Evolutionary conservation across 2,113 vertebrate species (phyloP).

Genomic region (Tychaedon coryphoeus): DNA sequence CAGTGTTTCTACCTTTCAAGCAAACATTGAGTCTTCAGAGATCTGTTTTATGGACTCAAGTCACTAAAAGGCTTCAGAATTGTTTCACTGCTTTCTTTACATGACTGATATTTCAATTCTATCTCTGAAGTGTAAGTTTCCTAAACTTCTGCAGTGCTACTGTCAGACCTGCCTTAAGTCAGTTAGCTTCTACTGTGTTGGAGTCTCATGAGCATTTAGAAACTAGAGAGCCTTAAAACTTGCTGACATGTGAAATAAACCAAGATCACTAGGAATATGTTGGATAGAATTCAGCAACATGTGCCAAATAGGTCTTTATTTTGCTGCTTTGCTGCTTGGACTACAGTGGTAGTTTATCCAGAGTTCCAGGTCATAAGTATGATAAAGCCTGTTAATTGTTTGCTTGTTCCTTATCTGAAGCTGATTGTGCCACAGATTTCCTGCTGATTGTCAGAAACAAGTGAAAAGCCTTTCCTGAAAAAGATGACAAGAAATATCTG

Average conservation of each 20-base stretch:
- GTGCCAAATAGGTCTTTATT: neutral
- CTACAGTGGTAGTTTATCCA: neutral
- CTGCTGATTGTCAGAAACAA: neutral
- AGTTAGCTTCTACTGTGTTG: neutral
- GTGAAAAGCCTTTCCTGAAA: neutral
- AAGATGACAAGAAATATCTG: neutral
- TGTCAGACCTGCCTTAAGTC: neutral
- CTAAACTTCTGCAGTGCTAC: neutral
- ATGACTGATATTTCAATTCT: neutral
- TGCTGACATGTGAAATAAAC: neutral
- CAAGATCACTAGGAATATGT: neutral
- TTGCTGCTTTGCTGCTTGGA: neutral
- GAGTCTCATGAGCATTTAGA: neutral
- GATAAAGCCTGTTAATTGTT: neutral
- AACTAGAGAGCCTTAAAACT: neutral
- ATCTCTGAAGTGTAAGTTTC: neutral
- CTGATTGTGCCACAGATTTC: neutral
- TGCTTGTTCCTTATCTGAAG: neutral
- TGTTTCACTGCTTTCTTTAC: neutral
- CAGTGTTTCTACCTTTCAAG: neutral
- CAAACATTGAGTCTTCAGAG: neutral
- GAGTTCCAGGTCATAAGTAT: neutral
- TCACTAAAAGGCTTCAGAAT: neutral
- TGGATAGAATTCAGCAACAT: neutral
- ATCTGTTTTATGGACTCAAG: neutral